Evolutionary conservation across 2,113 vertebrate genomes (phyloP).

Genomic region (Nestor notabilis): DNA sequence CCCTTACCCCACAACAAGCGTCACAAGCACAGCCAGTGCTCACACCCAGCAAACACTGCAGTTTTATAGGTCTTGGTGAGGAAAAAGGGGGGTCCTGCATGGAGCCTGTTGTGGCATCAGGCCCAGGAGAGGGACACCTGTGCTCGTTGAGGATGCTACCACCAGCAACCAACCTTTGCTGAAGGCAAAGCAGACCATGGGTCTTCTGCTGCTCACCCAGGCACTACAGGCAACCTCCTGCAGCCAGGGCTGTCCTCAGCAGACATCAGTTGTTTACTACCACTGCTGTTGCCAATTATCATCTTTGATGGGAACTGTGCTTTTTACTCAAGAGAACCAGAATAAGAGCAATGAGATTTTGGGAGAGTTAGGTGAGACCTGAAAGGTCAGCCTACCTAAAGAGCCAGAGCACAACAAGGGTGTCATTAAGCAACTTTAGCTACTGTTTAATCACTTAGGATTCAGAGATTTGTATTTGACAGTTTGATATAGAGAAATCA

Average conservation of each 20-base stretch:
- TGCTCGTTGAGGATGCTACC: neutral
- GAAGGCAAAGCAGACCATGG: neutral
- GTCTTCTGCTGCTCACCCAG: neutral
- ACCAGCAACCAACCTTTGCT: neutral
- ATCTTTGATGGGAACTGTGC: neutral
- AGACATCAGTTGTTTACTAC: neutral
- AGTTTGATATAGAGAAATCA: neutral
- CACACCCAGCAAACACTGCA: neutral
- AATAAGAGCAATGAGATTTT: neutral
- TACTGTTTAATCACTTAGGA: neutral
- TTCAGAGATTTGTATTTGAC: neutral
- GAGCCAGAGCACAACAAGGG: neutral
- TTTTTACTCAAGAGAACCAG: neutral
- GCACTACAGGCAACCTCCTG: neutral
- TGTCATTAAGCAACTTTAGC: neutral
- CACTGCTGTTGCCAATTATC: neutral
- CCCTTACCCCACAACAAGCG: neutral
- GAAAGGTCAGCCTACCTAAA: neutral
- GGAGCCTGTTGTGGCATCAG: neutral
- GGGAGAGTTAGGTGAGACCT: neutral
- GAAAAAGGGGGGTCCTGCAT: neutral
- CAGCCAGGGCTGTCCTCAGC: neutral
- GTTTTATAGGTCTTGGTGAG: neutral
- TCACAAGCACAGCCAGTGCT: neutral
- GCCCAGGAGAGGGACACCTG: neutral